Conservation (phyloP, 2,797 vertebrate genomes). For the Falco naumanni region DNA sequence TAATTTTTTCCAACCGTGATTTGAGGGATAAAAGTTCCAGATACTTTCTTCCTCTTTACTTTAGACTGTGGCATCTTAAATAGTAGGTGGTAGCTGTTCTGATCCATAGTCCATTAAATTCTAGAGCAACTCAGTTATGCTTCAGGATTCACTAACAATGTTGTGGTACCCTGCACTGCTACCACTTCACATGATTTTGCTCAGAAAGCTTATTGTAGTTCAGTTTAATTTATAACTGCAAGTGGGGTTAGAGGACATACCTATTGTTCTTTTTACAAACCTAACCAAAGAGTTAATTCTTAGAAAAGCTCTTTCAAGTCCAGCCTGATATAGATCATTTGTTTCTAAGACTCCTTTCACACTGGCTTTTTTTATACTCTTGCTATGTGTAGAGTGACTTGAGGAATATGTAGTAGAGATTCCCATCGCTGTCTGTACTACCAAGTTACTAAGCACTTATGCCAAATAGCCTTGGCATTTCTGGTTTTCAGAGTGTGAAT, state of each 20-base stretch:
- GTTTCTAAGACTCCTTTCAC: not conserved
- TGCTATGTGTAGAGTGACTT: not conserved
- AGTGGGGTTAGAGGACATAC: not conserved
- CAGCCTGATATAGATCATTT: not conserved
- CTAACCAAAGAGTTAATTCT: not conserved
- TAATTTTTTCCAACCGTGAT: not conserved
- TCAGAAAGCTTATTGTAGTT: not conserved
- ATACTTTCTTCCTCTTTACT: not conserved
- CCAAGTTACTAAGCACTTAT: not conserved
- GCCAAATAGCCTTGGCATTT: constrained; percentile 10
- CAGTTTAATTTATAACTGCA: not conserved
- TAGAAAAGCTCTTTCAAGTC: not conserved
- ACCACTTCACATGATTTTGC: not conserved
- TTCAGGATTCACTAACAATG: not conserved
- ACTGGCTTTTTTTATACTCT: not conserved
- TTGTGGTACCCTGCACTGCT: not conserved
- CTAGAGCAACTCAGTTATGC: not conserved
- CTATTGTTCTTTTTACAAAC: not conserved
- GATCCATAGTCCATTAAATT: not conserved
- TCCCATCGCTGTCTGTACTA: not conserved
- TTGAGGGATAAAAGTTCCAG: not conserved
- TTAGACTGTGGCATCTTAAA: not conserved
- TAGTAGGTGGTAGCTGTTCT: not conserved
- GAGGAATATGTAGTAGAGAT: not conserved
- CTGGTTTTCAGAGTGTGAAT: not conserved